Percentiles rank a stretch among this genome's conserved stretches.
Evolutionary conservation across 2,888 invertebrate species (phyloP).

Genomic region (Hypomecis atomaria): DNA sequence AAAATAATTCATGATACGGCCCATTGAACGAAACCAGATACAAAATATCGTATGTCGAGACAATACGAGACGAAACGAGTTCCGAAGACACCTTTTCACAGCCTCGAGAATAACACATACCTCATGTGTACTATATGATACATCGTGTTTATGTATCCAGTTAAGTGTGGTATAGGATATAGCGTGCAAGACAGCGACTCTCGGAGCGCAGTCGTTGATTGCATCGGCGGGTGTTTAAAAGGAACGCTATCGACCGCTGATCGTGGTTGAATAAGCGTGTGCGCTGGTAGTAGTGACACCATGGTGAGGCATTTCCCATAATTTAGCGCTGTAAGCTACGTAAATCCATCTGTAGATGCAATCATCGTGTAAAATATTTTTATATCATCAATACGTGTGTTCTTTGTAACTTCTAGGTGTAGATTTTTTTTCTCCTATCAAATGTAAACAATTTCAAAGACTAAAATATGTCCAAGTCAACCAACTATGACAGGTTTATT

Average conservation of each 20-base stretch:
- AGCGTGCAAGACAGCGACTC: slow-evolving; percentile 12
- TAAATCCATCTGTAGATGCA: no score
- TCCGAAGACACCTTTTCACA: slow-evolving; percentile 53
- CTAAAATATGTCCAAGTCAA: no score
- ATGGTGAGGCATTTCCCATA: slow-evolving; percentile 12
- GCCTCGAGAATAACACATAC: slow-evolving; percentile 37
- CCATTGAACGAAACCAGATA: slow-evolving; percentile 38
- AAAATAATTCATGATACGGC: slow-evolving; percentile 35
- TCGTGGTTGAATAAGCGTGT: slow-evolving; percentile 42
- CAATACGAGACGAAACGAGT: slow-evolving; percentile 45
- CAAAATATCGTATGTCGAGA: slow-evolving; percentile 38
- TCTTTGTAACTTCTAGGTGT: no score
- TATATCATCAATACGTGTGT: no score
- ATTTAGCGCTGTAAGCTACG: no score
- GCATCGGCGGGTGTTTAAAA: slow-evolving; percentile 59
- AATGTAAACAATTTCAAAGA: no score
- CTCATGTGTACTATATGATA: slow-evolving; percentile 7
- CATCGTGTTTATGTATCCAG: neutral
- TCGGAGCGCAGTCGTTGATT: slow-evolving; percentile 46
- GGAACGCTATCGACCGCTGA: slow-evolving; percentile 73
- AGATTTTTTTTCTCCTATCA: no score
- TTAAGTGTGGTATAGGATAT: no score
- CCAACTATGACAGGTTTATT: no score
- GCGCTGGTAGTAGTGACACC: slow-evolving; percentile 33
- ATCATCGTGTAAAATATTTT: no score